Conservation (phyloP, 2,797 vertebrate genomes). For the Alosa sapidissima region DNA sequence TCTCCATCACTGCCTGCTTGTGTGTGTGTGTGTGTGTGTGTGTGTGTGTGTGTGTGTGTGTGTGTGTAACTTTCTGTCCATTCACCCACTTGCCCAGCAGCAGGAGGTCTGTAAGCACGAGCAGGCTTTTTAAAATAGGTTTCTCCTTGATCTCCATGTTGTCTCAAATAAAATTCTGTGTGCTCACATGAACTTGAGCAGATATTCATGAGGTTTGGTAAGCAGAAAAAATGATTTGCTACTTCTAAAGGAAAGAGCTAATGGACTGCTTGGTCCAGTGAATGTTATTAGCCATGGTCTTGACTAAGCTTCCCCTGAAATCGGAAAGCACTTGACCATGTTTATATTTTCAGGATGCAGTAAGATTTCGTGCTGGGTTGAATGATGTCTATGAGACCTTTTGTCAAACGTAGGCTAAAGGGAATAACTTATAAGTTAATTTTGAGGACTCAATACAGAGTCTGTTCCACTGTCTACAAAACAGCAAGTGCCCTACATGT, state of each 20-base stretch:
- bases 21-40: not conserved
- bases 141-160: not conserved
- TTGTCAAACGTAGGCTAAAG: not conserved
- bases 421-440: not conserved
- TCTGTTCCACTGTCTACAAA: not conserved
- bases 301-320: not conserved
- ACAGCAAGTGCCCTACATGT: not conserved
- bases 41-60: not conserved
- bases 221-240: not conserved
- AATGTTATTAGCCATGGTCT: not conserved
- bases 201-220: not conserved
- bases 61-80: not conserved
- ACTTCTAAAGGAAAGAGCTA: slow-evolving; percentile 10
- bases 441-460: not conserved
- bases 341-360: not conserved
- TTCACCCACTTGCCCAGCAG: not conserved
- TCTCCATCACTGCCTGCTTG: not conserved
- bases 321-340: not conserved
- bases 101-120: not conserved
- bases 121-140: not conserved
- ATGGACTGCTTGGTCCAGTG: slow-evolving; percentile 10
- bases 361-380: not conserved
- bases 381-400: not conserved
- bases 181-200: not conserved
- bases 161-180: not conserved